Conservation (phyloP, 2,797 vertebrate species). For the Australoheros facetus region DNA sequence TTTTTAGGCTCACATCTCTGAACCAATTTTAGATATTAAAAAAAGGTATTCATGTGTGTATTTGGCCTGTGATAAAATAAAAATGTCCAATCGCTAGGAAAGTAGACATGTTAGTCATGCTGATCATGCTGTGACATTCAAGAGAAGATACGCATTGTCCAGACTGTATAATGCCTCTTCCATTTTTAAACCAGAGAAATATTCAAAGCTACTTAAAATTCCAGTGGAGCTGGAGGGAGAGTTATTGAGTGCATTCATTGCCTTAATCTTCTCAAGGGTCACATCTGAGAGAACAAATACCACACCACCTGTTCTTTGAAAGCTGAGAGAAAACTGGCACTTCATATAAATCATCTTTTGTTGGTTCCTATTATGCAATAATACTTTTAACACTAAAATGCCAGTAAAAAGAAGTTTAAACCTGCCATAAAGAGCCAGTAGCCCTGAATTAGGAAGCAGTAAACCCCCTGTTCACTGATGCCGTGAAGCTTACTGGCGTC, state of each 20-base stretch:
- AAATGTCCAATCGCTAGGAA: conserved; percentile 19
- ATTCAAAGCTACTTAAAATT: conserved; percentile 73
- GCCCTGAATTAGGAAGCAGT: conserved; percentile 46
- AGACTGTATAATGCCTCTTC: conserved; percentile 53
- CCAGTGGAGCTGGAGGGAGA: conserved; percentile 48
- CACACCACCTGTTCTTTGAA: conserved; percentile 61
- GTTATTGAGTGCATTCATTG: conserved; percentile 66
- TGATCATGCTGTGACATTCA: conserved; percentile 53
- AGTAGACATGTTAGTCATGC: conserved; percentile 21
- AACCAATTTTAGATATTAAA: not conserved
- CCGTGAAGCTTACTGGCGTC: conserved; percentile 52
- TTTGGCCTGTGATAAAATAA: conserved; percentile 20
- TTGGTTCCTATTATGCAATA: conserved; percentile 13
- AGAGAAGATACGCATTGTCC: conserved; percentile 39
- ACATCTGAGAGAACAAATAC: conserved; percentile 59
- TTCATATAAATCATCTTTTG: conserved; percentile 26
- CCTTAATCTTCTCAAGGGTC: conserved; percentile 69
- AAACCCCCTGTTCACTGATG: conserved; percentile 43
- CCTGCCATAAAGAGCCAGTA: conserved; percentile 23
- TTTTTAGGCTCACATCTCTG: not conserved
- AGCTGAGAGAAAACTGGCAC: conserved; percentile 19
- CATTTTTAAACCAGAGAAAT: conserved; percentile 58
- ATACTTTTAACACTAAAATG: conserved; percentile 32
- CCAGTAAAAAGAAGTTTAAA: conserved; percentile 20
- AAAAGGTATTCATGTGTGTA: not conserved